Percentiles rank a stretch among this genome's conserved stretches.
phyloP scores from a whole-genome alignment of 1,140 invertebrate species.

The Hermetia illucens region DNA sequence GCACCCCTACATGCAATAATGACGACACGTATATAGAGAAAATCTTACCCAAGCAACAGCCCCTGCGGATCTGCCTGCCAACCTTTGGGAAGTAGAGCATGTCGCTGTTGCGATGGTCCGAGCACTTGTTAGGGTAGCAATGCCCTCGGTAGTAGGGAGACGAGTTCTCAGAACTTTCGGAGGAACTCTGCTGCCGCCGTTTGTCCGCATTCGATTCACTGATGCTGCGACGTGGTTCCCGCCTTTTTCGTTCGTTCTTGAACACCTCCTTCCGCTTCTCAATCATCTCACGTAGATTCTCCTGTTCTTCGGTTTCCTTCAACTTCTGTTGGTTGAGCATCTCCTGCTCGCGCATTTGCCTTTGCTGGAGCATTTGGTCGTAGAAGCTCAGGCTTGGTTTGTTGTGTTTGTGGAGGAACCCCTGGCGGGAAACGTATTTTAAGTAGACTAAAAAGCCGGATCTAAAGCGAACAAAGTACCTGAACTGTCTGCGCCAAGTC shows the following conservation, averaged over 20 bases:
- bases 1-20: no score
- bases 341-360: conserved; percentile 43
- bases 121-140: conserved; percentile 20
- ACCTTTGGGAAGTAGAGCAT: conserved; percentile 23
- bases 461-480: conserved; percentile 10
- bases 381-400: conserved; percentile 65
- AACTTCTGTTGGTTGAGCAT: conserved; percentile 39
- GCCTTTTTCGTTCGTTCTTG: conserved; percentile 20
- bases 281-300: conserved; percentile 24
- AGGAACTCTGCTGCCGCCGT: conserved; percentile 18
- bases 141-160: conserved; percentile 21
- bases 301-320: conserved; percentile 33
- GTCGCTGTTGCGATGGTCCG: conserved; percentile 23
- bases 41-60: conserved; percentile 17
- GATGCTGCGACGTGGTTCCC: conserved; percentile 22
- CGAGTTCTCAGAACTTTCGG: conserved; percentile 24
- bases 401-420: conserved; percentile 54
- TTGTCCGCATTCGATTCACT: conserved; percentile 18
- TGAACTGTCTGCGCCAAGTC: conserved; percentile 53
- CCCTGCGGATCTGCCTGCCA: conserved; percentile 22
- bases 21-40: neutral
- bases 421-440: conserved; percentile 26
- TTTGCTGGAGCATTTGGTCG: conserved; percentile 63
- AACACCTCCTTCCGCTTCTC: conserved; percentile 28
- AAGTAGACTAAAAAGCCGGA: conserved; percentile 4